Percentiles rank a stretch among this genome's conserved stretches.
phyloP scores from a whole-genome alignment of 2,113 vertebrate genomes.

The Stomatorhinus ivindoensis region DNA sequence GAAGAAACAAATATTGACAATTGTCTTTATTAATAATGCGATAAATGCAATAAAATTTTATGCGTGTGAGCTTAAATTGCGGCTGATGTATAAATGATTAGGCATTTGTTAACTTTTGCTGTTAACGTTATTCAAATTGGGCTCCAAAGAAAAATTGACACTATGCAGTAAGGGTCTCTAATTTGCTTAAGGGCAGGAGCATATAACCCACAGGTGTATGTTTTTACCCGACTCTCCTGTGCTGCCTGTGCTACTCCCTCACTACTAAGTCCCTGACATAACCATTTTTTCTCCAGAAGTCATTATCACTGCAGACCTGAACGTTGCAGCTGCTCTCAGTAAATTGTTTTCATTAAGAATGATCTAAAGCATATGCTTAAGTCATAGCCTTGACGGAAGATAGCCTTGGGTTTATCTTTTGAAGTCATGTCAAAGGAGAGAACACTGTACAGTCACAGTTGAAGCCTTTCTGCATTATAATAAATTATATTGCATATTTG shows the following conservation, averaged over 20 bases:
- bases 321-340: neutral
- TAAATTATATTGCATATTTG: slow-evolving; percentile 10
- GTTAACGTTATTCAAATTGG: neutral
- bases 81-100: neutral
- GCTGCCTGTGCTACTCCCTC: neutral
- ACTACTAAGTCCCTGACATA: neutral
- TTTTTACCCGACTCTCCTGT: neutral
- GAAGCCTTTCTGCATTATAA: neutral
- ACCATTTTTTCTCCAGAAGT: neutral
- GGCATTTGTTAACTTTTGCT: neutral
- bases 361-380: slow-evolving; percentile 7
- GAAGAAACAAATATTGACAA: neutral
- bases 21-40: neutral
- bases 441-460: slow-evolving; percentile 12
- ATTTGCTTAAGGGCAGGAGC: neutral
- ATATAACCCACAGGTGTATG: neutral
- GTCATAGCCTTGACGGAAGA: slow-evolving; percentile 12
- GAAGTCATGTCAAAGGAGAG: slow-evolving; percentile 10
- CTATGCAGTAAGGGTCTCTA: neutral
- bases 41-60: neutral
- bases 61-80: neutral
- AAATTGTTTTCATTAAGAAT: slow-evolving; percentile 6
- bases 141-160: neutral
- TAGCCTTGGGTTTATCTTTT: slow-evolving; percentile 15
- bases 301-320: neutral